Percentiles rank a stretch among this genome's conserved stretches.
Evolutionary conservation across 2,113 vertebrate genomes (phyloP).

Genomic region (Rana temporaria): DNA sequence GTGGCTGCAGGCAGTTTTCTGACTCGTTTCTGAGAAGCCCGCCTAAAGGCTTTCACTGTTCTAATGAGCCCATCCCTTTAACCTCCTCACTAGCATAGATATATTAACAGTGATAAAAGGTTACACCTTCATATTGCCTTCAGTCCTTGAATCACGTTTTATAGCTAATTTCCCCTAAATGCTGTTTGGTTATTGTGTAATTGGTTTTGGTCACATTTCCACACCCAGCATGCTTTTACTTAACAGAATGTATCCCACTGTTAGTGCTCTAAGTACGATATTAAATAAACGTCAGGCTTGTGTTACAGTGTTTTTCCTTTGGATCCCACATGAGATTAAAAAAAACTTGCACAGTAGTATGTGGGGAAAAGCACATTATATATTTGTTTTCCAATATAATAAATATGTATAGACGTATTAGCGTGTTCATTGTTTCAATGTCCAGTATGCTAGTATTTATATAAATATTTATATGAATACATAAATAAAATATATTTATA

Average conservation of each 20-base stretch:
- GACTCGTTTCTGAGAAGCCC: conserved; percentile 63
- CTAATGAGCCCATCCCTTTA: conserved; percentile 53
- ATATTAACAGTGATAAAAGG: conserved; percentile 5
- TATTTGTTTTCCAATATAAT: no score
- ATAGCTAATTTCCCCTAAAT: neutral
- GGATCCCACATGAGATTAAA: no score
- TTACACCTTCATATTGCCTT: conserved; percentile 15
- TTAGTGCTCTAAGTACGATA: neutral
- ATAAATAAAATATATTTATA: no score
- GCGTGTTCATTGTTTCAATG: no score
- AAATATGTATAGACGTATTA: no score
- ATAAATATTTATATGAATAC: no score
- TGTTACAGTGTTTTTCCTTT: no score
- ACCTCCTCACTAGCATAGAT: neutral
- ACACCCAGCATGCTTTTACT: neutral
- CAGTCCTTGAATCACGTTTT: conserved; percentile 1
- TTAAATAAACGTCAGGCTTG: neutral
- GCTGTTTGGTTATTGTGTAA: neutral
- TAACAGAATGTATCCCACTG: neutral
- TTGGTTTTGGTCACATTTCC: neutral
- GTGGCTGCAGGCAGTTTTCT: conserved; percentile 77
- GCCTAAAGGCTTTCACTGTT: conserved; percentile 34
- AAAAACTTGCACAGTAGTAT: no score
- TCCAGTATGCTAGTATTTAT: no score
- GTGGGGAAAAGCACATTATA: no score